phyloP scores from a whole-genome alignment of 2,888 invertebrate species.

The Drosophila pseudotakahashii region DNA sequence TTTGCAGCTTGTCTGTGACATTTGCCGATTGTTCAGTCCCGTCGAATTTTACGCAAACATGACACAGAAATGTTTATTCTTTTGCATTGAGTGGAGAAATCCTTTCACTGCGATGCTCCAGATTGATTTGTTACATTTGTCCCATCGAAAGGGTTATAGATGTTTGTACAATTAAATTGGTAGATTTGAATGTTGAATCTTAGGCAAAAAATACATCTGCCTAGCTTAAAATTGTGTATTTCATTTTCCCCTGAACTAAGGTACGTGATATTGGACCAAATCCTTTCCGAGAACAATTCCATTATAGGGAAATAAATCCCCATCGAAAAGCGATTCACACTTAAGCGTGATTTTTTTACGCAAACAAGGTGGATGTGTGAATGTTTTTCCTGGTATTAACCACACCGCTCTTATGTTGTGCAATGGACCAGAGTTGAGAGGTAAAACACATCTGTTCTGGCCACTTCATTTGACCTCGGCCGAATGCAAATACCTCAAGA shows the following conservation, averaged over 20 bases:
- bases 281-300: constrained; percentile 54
- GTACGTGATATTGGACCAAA: constrained; percentile 48
- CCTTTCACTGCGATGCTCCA: constrained; percentile 16
- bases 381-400: constrained; percentile 26
- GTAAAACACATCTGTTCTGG: constrained; percentile 61
- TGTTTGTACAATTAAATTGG: constrained; percentile 50
- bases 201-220: constrained; percentile 52
- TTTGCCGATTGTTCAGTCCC: constrained; percentile 37
- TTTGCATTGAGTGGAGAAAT: not conserved
- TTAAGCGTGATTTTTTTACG: constrained; percentile 56
- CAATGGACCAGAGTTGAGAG: constrained; percentile 38
- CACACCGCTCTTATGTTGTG: constrained; percentile 50
- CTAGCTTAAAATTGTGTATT: constrained; percentile 21
- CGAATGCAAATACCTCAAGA: constrained; percentile 53
- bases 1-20: constrained; percentile 65
- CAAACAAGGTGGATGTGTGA: constrained; percentile 31
- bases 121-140: constrained; percentile 42
- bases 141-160: constrained; percentile 2
- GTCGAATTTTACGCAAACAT: constrained; percentile 64
- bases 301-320: constrained; percentile 57
- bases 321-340: constrained; percentile 59
- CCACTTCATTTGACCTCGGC: constrained; percentile 45
- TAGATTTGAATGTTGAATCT: constrained; percentile 21
- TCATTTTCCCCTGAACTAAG: constrained; percentile 17
- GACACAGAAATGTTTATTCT: constrained; percentile 53